phyloP scores from a whole-genome alignment of 1,140 invertebrate species.

The Drosophila mauritiana region DNA sequence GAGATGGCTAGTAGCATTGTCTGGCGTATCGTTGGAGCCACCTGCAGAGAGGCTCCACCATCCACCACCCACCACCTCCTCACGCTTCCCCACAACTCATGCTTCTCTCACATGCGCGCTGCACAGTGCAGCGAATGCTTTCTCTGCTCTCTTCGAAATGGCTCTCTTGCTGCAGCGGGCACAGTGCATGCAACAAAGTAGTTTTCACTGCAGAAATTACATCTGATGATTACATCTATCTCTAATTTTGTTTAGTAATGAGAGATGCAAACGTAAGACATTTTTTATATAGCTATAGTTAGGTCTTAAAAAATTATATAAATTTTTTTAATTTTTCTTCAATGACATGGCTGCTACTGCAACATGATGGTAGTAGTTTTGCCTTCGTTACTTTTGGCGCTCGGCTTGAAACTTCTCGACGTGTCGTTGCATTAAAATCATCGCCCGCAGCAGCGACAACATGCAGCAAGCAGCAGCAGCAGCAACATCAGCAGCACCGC shows the following conservation, averaged over 20 bases:
- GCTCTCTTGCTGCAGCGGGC: slow-evolving; percentile 13
- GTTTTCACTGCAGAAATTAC: background rate
- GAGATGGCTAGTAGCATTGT: slow-evolving; percentile 32
- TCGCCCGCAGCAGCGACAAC: slow-evolving; percentile 12
- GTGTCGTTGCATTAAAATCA: slow-evolving; percentile 57
- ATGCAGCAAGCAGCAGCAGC: slow-evolving; percentile 27
- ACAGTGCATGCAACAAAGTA: slow-evolving; percentile 35
- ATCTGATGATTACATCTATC: no score
- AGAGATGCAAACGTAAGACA: no score
- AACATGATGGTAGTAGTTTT: slow-evolving; percentile 23
- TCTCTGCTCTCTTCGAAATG: slow-evolving; percentile 11
- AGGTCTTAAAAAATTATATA: no score
- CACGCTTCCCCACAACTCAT: background rate
- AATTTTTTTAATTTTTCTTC: no score
- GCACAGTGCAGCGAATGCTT: slow-evolving; percentile 16
- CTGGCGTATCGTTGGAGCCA: slow-evolving; percentile 43
- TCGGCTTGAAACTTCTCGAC: slow-evolving; percentile 15
- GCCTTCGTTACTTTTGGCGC: background rate
- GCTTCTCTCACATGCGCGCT: slow-evolving; percentile 34
- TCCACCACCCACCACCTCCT: background rate
- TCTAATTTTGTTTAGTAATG: no score
- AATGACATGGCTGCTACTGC: background rate
- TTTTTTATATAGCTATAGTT: no score
- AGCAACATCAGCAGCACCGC: slow-evolving; percentile 12
- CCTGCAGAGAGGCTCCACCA: slow-evolving; percentile 24